A percentile compares a stretch with the other conserved stretches of the same genome.
These are phyloP conservation scores for Lymantria dispar DNA, from an alignment of 2,888 invertebrate species.

Conservation along the genomic window DNA sequence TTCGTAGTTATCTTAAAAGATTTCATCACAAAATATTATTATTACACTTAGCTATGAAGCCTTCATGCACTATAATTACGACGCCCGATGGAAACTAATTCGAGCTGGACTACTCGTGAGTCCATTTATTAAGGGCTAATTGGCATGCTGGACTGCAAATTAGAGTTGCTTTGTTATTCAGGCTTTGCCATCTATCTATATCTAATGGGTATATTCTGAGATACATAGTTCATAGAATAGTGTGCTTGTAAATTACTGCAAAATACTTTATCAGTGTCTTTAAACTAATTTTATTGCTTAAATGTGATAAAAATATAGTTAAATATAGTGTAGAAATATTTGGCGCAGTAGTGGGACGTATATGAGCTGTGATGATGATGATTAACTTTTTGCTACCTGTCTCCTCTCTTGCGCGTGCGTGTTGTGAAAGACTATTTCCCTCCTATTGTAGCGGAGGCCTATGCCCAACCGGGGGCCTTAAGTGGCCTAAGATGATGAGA, in stretches of 20 bases:
- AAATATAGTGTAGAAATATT: too few relatives aligned
- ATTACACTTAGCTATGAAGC: background rate
- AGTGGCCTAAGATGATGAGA: too few relatives aligned
- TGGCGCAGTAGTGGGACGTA: too few relatives aligned
- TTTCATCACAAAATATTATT: background rate
- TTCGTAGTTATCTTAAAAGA: background rate
- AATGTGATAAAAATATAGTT: too few relatives aligned
- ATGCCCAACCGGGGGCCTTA: too few relatives aligned
- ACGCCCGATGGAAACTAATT: constrained; percentile 31
- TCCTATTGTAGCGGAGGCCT: too few relatives aligned
- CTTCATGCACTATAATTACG: constrained; percentile 27
- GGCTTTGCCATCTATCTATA: constrained; percentile 6
- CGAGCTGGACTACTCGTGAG: constrained; percentile 24
- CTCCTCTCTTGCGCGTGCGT: too few relatives aligned
- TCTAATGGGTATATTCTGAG: constrained; percentile 5
- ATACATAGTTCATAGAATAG: background rate
- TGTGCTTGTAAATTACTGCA: background rate
- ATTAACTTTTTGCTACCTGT: too few relatives aligned
- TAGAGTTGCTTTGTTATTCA: constrained; percentile 45
- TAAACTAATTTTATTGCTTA: too few relatives aligned
- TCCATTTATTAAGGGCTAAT: constrained; percentile 58
- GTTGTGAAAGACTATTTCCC: too few relatives aligned
- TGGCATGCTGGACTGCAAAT: constrained; percentile 47
- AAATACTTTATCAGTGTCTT: background rate
- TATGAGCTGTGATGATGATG: too few relatives aligned